Evolutionary conservation across 2,888 invertebrate genomes (phyloP), one percentile per base, ranked within the genome.

Genomic region (Netelia melanura): DNA sequence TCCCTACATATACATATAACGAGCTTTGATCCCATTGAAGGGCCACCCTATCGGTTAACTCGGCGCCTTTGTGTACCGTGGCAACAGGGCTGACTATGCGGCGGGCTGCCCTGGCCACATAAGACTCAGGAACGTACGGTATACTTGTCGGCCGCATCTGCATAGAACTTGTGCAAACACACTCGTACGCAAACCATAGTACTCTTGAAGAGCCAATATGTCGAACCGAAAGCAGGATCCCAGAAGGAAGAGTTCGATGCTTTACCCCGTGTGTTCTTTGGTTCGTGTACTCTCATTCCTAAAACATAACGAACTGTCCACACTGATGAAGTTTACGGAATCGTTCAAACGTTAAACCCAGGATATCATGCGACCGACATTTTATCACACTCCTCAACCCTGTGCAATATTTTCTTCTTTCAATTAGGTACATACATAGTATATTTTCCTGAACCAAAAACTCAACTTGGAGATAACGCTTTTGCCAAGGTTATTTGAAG

Each of bases 1-100:
- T 38, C 56, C 23, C 43, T 70, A 56, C 70, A 77, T 56, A 83
- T 78, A 86, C 86, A 87, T 88, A 90, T 87, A 90, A 90, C 89
- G 87, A 90, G 90, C 89, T 91, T 90, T 91, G 90, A 91, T 90
- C 89, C 89, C 87, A 87, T 86, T 62, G 85, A 61, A 76, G 87
- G 84, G 86, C 87, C 76, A 83, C 86, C 89, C 81, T 90, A 90
- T 90, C 90, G 88, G 89, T 89, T 87, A 38, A 89, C 90, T 88
- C 87, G 89, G 90, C 89, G 89, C 90, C 90, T 89, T 89, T 91
- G 89, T 88, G 89, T 88, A 89, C 87, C 86, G 79, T 86, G 74
- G 78, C 81, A 84, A 81, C 84, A 74, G 74, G 85, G 64, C 61
- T 72, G 79, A 25, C 71, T 68, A 64, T 74, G 70, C 70, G 78